phyloP scores from a whole-genome alignment of 2,888 invertebrate genomes.

The Ceraclea dissimilis region DNA sequence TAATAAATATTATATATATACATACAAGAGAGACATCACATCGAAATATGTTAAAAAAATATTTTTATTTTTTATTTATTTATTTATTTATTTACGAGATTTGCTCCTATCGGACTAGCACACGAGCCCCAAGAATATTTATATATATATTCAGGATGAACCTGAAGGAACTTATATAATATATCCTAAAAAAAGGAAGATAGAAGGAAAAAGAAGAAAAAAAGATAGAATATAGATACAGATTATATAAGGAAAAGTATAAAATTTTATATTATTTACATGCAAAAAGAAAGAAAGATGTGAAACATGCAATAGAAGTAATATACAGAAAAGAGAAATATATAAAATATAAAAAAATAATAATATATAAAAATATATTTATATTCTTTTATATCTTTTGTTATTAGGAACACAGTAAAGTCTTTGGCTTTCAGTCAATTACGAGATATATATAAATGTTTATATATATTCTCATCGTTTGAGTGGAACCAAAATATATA shows the following conservation, averaged over 20 bases:
- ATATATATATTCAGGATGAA: constrained; percentile 3
- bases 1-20: constrained; percentile 5
- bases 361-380: too few species aligned
- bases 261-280: neutral
- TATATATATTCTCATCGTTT: too few species aligned
- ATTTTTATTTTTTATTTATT: neutral
- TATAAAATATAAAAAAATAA: too few species aligned
- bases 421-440: too few species aligned
- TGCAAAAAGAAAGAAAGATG: neutral
- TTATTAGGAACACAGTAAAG: too few species aligned
- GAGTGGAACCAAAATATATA: neutral
- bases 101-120: constrained; percentile 25
- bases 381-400: too few species aligned
- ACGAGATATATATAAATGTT: too few species aligned
- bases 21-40: constrained; percentile 18
- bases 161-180: constrained; percentile 13
- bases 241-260: neutral
- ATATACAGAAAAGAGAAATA: too few species aligned
- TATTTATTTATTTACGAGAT: constrained; percentile 10
- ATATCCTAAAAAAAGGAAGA: constrained; percentile 7
- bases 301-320: neutral
- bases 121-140: constrained; percentile 15
- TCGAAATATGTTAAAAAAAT: constrained; percentile 17
- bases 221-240: neutral
- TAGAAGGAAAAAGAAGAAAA: neutral